Conservation (phyloP, 2,888 invertebrate genomes). For the Crematogaster levior region DNA sequence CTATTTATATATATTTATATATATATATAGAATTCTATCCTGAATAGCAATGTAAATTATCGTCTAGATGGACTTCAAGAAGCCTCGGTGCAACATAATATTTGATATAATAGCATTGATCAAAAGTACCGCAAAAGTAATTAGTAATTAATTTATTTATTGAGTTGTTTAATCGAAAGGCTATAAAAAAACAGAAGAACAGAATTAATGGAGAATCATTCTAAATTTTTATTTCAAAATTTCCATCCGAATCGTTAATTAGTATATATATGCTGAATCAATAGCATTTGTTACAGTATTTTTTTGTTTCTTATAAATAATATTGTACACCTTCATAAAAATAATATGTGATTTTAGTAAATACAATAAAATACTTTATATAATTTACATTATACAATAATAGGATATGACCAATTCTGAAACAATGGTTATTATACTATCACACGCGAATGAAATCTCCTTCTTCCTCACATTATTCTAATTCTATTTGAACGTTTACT, state of each 20-base stretch:
- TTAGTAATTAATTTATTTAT: too few species aligned
- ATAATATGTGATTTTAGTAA: background rate
- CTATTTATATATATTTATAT: too few species aligned
- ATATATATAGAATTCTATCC: background rate
- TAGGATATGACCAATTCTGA: background rate
- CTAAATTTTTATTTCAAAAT: background rate
- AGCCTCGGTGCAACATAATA: background rate
- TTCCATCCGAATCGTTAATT: background rate
- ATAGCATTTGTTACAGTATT: background rate
- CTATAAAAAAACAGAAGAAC: background rate
- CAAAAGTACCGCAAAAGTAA: background rate
- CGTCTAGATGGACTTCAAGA: background rate
- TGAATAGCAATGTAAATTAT: background rate
- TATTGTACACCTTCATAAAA: conserved; percentile 4
- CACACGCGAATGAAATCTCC: background rate
- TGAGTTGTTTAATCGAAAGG: background rate
- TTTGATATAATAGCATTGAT: background rate
- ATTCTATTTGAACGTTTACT: background rate
- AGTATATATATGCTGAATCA: background rate
- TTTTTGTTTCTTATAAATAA: background rate
- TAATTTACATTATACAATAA: conserved; percentile 17
- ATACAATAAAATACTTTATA: background rate
- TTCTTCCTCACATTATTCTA: background rate
- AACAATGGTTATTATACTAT: background rate
- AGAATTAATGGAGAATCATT: background rate